Evolutionary conservation across 2,888 invertebrate genomes (phyloP).

Genomic region (Hypomecis punctinalis): DNA sequence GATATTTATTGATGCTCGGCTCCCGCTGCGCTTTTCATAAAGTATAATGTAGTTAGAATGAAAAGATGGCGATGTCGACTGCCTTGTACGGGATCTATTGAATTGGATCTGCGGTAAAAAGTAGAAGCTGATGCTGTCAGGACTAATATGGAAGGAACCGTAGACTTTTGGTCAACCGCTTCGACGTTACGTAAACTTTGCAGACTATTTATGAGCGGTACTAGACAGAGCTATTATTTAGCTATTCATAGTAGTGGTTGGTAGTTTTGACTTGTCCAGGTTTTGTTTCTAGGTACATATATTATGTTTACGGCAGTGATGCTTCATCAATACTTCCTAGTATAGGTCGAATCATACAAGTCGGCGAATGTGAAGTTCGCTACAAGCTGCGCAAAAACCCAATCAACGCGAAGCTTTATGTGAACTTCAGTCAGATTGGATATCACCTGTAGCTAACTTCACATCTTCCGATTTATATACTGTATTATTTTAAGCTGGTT

Average conservation of each 20-base stretch:
- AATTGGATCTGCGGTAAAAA: constrained; percentile 20
- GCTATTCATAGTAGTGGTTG: too few species aligned
- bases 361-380: too few species aligned
- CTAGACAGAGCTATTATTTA: not conserved
- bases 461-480: too few species aligned
- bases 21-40: constrained; percentile 22
- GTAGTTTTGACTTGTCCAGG: not conserved
- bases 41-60: constrained; percentile 21
- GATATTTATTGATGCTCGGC: constrained; percentile 14
- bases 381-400: too few species aligned
- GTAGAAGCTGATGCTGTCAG: constrained; percentile 13
- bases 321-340: too few species aligned
- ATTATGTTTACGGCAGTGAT: too few species aligned
- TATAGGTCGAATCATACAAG: too few species aligned
- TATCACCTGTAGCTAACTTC: too few species aligned
- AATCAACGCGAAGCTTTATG: too few species aligned
- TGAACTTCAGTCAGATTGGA: too few species aligned
- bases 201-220: not conserved
- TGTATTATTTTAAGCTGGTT: too few species aligned
- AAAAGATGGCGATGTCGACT: constrained; percentile 22
- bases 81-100: constrained; percentile 20
- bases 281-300: too few species aligned
- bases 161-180: constrained; percentile 10
- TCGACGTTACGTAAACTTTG: not conserved
- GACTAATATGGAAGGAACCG: constrained; percentile 6